A percentile compares a stretch with the other conserved stretches of the same genome.
These are phyloP conservation scores for Serrognathus titanus DNA, from an alignment of 2,888 invertebrate genomes.

Conservation along the genomic window DNA sequence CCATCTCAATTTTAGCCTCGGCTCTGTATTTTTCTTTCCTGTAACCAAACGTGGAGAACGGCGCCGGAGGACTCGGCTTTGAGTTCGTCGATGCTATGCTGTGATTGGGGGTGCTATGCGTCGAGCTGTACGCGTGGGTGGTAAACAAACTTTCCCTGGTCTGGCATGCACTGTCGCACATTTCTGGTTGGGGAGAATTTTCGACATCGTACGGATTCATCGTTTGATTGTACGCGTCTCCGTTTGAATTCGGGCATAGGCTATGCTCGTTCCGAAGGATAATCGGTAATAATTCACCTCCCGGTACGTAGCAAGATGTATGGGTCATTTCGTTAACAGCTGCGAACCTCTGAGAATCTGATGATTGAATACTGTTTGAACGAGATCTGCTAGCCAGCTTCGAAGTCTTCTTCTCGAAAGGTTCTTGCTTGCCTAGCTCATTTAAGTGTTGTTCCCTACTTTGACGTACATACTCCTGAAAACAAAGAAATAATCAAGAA, in stretches of 20 bases:
- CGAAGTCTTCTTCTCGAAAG: constrained; percentile 31
- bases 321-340: constrained; percentile 30
- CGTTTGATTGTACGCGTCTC: constrained; percentile 37
- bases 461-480: constrained; percentile 70
- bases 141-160: constrained; percentile 76
- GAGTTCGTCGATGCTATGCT: constrained; percentile 41
- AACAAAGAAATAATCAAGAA: constrained; percentile 23
- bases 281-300: constrained; percentile 47
- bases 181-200: constrained; percentile 50
- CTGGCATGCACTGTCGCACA: constrained; percentile 76
- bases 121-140: constrained; percentile 43
- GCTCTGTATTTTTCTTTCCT: constrained; percentile 54
- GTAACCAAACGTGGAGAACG: constrained; percentile 58
- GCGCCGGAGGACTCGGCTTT: constrained; percentile 41
- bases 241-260: constrained; percentile 35
- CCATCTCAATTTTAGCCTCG: constrained; percentile 61
- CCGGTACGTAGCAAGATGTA: constrained; percentile 51
- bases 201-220: constrained; percentile 25
- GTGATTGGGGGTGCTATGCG: constrained; percentile 45
- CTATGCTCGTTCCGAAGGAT: constrained; percentile 41
- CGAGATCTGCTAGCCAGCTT: constrained; percentile 30
- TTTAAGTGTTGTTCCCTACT: constrained; percentile 78
- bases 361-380: constrained; percentile 39
- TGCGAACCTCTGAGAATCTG: constrained; percentile 36
- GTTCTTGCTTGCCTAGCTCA: constrained; percentile 54